These are phyloP conservation scores for Epirrhoe tristata DNA, from an alignment of 2,888 invertebrate genomes.

Conservation along the genomic window DNA sequence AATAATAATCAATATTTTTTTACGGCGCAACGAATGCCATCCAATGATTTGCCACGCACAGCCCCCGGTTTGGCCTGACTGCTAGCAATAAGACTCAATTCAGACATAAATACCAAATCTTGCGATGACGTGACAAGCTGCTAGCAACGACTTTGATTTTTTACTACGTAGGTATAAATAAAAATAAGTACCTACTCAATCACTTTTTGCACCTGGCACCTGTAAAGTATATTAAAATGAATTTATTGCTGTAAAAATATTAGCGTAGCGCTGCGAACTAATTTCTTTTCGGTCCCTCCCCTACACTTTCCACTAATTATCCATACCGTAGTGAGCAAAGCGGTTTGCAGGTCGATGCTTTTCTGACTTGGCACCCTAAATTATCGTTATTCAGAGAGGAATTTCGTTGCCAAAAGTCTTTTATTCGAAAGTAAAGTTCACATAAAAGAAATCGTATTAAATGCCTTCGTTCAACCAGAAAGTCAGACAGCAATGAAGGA, in stretches of 20 bases:
- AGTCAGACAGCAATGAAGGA: conserved; percentile 54
- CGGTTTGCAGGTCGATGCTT: conserved; percentile 61
- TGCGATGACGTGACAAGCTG: conserved; percentile 38
- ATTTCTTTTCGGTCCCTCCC: conserved; percentile 53
- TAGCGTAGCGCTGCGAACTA: conserved; percentile 53
- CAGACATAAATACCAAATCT: conserved; percentile 59
- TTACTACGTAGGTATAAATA: conserved; percentile 16
- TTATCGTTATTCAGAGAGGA: conserved; percentile 45
- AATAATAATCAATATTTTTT: conserved; percentile 40
- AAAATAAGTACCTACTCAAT: conserved; percentile 14
- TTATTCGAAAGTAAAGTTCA: conserved; percentile 36
- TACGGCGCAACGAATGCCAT: conserved; percentile 58
- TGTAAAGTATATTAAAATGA: conserved; percentile 37
- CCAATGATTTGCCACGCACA: conserved; percentile 63
- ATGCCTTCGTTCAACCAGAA: conserved; percentile 46
- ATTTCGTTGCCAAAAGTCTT: conserved; percentile 38
- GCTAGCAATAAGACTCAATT: conserved; percentile 62
- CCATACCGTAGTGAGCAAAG: conserved; percentile 63
- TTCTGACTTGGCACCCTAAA: conserved; percentile 52
- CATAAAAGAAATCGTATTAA: conserved; percentile 35
- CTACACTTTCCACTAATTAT: conserved; percentile 63
- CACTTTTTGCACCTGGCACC: conserved; percentile 34
- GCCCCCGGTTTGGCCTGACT: conserved; percentile 60
- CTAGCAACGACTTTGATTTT: conserved; percentile 23
- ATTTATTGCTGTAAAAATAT: conserved; percentile 51